Evolutionary conservation across 2,888 invertebrate species (phyloP), one percentile per base, ranked within the genome.

Genomic region (Tineola bisselliella): DNA sequence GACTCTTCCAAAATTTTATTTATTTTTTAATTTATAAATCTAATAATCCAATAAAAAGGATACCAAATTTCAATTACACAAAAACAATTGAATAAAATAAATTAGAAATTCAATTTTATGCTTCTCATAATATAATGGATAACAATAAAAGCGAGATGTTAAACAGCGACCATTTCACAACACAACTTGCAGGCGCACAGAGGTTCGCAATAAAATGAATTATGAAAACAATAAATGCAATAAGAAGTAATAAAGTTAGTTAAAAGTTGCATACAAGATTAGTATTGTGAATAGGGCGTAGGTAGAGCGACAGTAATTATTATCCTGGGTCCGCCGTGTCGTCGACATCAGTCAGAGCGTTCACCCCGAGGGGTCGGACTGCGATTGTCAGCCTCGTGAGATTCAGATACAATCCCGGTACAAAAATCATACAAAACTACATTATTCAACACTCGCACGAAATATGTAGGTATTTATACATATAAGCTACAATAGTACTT

Each of bases 301-400:
- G 77, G 74, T 75, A 74, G 64, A 66, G 69, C 79, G 79, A 81
- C 81, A 81, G 81, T 82, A 83, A 86, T 86, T 86, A 86, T 84
- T 83, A 54, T 25, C 58, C 33, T 33, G 33, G 56, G 77, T 72
- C 71, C 70, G 57, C 69, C 72, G 81, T 79, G 86, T 84, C 86
- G 84, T 75, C 86, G 86, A 86, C 86, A 83, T 77, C 74, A 68
- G 73, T 72, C 74, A 74, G 86, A 84, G 72, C 86, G 77, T 86
- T 86, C 83, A 86, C 86, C 86, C 84, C 84, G 76, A 30, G 74
- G 80, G 81, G 79, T 77, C 81, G 77, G 38, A 38, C 38, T 10
- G 38, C 38, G 38, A 15, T 18, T 17, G 48, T 18, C 48, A 48
- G 48, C 17, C 15, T 48, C 48, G 48, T 48, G 48, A 48, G 48